Percentiles rank a stretch among this genome's conserved stretches.
Conservation (phyloP, 92 coral and sea anemone genomes). For the Scolanthus callimorphus region DNA sequence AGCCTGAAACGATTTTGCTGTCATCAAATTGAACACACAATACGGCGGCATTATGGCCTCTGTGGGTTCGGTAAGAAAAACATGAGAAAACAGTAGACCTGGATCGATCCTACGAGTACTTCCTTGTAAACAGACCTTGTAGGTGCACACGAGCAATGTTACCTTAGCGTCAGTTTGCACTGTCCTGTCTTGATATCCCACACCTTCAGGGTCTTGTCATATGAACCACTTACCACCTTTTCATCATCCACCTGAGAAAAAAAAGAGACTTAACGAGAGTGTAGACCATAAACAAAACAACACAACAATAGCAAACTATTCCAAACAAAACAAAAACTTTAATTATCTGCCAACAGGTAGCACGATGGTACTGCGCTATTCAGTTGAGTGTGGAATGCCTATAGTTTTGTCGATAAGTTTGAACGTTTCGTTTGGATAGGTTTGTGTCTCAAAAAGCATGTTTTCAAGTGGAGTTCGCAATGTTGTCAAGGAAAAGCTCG, state of each 20-base stretch:
- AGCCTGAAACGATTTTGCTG: conserved; percentile 94
- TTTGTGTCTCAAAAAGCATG: no score
- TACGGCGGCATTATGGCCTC: conserved; percentile 99
- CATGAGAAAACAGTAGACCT: not conserved
- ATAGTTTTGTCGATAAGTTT: no score
- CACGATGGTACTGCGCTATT: no score
- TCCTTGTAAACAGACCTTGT: no score
- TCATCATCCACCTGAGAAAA: conserved; percentile 94
- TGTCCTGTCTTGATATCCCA: conserved; percentile 97
- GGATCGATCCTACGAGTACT: not conserved
- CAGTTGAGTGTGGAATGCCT: no score
- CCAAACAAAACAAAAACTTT: not conserved
- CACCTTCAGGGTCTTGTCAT: conserved; percentile 95
- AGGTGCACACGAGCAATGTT: no score
- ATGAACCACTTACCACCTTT: conserved; percentile 96
- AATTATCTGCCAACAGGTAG: not conserved
- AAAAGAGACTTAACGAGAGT: no score
- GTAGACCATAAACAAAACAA: no score
- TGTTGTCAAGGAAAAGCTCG: no score
- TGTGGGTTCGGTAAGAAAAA: conserved; percentile 10
- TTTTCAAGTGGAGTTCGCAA: no score
- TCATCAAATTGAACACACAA: conserved; percentile 99
- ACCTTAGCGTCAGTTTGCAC: conserved; percentile 92
- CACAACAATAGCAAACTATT: no score
- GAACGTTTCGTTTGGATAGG: no score